Base-by-base conservation (phyloP, 2,797 vertebrate genomes). In the Cichlasoma orientale region DNA sequence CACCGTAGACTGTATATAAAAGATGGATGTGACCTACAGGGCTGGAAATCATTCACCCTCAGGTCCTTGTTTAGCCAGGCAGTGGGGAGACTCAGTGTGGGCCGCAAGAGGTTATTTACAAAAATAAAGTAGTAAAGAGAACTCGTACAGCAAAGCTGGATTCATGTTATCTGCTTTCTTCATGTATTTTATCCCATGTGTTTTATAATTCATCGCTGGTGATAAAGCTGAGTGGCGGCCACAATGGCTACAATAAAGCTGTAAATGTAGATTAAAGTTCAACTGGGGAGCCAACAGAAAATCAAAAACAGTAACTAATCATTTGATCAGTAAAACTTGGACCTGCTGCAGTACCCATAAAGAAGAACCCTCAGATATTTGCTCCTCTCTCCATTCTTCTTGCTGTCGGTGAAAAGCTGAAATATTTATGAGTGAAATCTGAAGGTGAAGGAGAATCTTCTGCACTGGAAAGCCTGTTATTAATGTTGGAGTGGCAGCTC, bases 351-450 rank as follows among this genome's bases (percentile, higher is more conserved):
- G 23, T 27, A 47, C 23, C 25, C 41, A 41, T 25, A 50, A 50
- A 50, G 27, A 68, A 50, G 63, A 50, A 50, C 63, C 41, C 25
- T 8, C 41, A 50, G 25, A 29, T n/a, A 50, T 41, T 7, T 2
- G 9, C 50, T 16, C 14, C 14, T 31, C 47, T 6, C 53, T 18
- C 78, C 54, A 38, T 74, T 76, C 79, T 75, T 76, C 50, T 69
- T 33, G 41, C 71, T 79, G 79, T 85, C 86, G 83, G 68, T 83
- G 38, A 83, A 81, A 85, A 74, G 21, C 78, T 85, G 12, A 90
- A 89, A 90, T 89, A 90, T 90, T 88, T 69, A 84, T 88, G 61
- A 55, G 38, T 63, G 79, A 79, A 79, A 82, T 44, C 76, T 69
- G 27, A 66, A 14, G 77, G 61, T 9, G 31, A 33, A 6, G 31